Evolutionary conservation across 2,888 invertebrate species (phyloP).

Genomic region (Pasiphila rectangulata): DNA sequence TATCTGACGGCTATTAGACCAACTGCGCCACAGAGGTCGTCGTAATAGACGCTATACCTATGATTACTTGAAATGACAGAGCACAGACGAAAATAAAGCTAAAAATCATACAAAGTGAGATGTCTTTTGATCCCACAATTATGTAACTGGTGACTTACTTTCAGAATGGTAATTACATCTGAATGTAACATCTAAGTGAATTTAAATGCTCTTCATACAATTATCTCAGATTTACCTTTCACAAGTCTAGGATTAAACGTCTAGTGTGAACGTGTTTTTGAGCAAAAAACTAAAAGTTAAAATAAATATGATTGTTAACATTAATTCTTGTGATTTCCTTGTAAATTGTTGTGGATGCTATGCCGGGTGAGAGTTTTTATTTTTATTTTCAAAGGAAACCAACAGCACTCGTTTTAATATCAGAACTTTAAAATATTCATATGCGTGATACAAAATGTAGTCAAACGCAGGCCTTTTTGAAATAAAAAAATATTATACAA

Average conservation of each 20-base stretch:
- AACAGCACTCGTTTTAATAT: too few species aligned
- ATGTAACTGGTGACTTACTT: constrained; percentile 31
- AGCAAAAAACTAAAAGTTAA: neutral
- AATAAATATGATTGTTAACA: constrained; percentile 27
- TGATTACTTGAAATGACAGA: constrained; percentile 29
- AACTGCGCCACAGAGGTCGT: too few species aligned
- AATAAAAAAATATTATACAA: too few species aligned
- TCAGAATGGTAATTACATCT: constrained; percentile 31
- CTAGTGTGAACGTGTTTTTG: constrained; percentile 21
- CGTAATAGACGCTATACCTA: too few species aligned
- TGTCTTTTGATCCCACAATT: constrained; percentile 16
- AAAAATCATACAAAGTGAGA: constrained; percentile 8
- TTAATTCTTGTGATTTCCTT: constrained; percentile 23
- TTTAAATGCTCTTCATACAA: constrained; percentile 22
- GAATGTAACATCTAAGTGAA: constrained; percentile 24
- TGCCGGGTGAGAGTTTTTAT: constrained; percentile 10
- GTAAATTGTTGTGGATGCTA: constrained; percentile 27
- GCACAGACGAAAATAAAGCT: constrained; percentile 17
- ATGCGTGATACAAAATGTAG: too few species aligned
- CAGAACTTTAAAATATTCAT: too few species aligned
- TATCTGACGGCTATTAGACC: too few species aligned
- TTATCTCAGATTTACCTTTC: constrained; percentile 21
- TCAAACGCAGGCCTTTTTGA: too few species aligned
- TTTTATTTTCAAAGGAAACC: too few species aligned
- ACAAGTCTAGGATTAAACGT: constrained; percentile 20